Percentiles rank a stretch among this genome's conserved stretches.
Evolutionary conservation across 2,113 vertebrate genomes (phyloP).

Genomic region (Pachyramphus minor): DNA sequence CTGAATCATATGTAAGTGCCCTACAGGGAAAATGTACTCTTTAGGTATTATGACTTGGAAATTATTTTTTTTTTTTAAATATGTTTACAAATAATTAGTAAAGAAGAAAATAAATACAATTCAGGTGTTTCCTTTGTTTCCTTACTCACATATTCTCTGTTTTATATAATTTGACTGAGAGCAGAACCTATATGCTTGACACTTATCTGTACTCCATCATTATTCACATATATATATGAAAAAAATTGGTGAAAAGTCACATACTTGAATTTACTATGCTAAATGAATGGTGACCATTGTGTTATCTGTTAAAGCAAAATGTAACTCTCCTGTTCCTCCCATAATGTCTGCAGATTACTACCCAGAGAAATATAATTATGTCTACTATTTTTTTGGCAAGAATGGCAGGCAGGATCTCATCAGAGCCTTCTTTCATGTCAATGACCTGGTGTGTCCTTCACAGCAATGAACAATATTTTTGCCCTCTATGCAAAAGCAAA

Average conservation of each 20-base stretch:
- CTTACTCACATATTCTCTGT: background rate
- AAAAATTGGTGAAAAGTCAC: background rate
- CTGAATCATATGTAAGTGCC: background rate
- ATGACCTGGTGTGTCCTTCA: background rate
- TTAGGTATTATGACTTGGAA: background rate
- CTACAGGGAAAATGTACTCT: background rate
- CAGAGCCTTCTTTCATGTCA: background rate
- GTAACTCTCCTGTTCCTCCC: background rate
- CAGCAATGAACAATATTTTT: background rate
- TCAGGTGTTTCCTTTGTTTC: background rate
- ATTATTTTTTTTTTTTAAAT: accelerated
- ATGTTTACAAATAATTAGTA: background rate
- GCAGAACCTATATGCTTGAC: background rate
- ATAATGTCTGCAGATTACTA: background rate
- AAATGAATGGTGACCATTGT: background rate
- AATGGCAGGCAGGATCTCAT: background rate
- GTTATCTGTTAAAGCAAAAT: background rate
- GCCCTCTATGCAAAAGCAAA: background rate
- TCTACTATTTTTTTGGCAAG: background rate
- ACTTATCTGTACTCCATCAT: background rate
- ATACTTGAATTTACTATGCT: background rate
- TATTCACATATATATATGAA: background rate
- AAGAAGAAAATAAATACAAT: background rate
- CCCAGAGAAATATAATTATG: background rate
- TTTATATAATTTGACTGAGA: background rate